Evolutionary conservation across 2,888 invertebrate genomes (phyloP).

Genomic region (Teleiodes luculella): DNA sequence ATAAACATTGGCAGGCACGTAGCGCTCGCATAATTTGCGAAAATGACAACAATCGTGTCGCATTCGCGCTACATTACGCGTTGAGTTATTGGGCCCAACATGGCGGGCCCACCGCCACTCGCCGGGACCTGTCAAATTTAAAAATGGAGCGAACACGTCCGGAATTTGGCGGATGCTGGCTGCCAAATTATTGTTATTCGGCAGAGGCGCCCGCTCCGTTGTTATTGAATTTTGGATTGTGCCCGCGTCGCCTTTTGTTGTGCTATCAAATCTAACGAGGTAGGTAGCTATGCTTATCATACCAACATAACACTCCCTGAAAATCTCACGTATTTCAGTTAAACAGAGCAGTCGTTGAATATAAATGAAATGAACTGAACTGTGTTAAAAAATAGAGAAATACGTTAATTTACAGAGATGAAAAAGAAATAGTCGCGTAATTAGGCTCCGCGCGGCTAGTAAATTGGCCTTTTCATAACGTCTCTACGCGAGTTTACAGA

Average conservation of each 20-base stretch:
- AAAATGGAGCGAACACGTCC: slow-evolving; percentile 73
- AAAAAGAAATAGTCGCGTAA: not conserved
- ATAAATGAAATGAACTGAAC: too few relatives aligned
- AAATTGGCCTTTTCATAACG: not conserved
- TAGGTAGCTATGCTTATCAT: slow-evolving; percentile 11
- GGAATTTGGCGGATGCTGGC: slow-evolving; percentile 67
- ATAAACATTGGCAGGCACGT: slow-evolving; percentile 69
- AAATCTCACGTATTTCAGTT: not conserved
- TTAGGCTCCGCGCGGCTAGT: not conserved
- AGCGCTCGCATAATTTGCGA: slow-evolving; percentile 69
- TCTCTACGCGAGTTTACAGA: not conserved
- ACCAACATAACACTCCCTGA: not conserved
- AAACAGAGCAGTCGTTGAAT: too few relatives aligned
- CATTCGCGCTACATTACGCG: slow-evolving; percentile 67
- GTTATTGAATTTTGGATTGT: slow-evolving; percentile 72
- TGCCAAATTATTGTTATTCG: slow-evolving; percentile 77
- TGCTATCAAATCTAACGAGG: slow-evolving; percentile 44
- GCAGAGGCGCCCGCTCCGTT: slow-evolving; percentile 48
- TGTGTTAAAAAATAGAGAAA: too few relatives aligned
- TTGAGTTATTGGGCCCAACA: slow-evolving; percentile 56
- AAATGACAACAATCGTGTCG: slow-evolving; percentile 72
- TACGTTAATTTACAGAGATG: too few relatives aligned
- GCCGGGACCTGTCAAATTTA: slow-evolving; percentile 73
- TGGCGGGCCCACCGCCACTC: slow-evolving; percentile 31
- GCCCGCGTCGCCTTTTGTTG: slow-evolving; percentile 50